Evolutionary conservation across 2,113 vertebrate species (phyloP).

Genomic region (Myrmecophaga tridactyla): DNA sequence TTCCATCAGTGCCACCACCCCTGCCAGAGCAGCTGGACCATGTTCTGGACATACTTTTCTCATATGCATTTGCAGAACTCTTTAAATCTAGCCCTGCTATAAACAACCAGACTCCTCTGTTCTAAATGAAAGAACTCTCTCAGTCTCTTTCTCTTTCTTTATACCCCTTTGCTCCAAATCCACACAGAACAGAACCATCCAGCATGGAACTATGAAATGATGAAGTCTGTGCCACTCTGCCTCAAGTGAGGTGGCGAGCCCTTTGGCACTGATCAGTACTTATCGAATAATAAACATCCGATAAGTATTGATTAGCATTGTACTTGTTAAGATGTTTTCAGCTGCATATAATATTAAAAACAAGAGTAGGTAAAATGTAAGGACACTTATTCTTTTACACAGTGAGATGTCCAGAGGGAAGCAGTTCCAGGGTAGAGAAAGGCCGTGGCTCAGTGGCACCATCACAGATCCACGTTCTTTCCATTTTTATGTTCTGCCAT

Average conservation of each 20-base stretch:
- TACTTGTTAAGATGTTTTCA: neutral
- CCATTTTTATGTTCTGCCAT: neutral
- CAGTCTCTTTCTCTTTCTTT: neutral
- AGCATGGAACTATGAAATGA: neutral
- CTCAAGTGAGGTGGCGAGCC: too few species aligned
- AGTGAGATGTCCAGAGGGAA: neutral
- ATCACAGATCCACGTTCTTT: neutral
- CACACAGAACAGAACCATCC: neutral
- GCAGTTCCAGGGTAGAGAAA: neutral
- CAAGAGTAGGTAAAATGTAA: neutral
- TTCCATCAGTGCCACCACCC: neutral
- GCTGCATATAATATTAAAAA: neutral
- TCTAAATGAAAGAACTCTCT: neutral
- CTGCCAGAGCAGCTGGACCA: neutral
- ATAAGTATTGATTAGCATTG: neutral
- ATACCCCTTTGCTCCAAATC: neutral
- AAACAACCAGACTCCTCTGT: neutral
- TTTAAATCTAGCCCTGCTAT: neutral
- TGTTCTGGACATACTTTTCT: neutral
- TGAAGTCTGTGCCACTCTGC: neutral
- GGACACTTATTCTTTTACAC: neutral
- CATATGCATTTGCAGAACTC: neutral
- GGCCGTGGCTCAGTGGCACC: neutral
- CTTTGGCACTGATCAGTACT: too few species aligned
- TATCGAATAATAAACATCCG: neutral